Conservation (phyloP, 2,113 vertebrate species). For the Paraplagusia blochii region DNA sequence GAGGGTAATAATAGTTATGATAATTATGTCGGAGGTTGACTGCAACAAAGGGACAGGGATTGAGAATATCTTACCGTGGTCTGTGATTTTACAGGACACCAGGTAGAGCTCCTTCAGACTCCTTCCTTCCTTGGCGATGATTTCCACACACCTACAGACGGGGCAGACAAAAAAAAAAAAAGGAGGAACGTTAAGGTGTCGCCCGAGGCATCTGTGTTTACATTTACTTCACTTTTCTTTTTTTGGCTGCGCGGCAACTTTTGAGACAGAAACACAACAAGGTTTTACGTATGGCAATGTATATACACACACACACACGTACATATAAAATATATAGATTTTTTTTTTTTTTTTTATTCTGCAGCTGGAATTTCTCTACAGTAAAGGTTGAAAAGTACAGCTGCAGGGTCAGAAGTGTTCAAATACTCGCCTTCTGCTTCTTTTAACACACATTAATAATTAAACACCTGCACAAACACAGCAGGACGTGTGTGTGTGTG, state of each 20-base stretch:
- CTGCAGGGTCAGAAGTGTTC: constrained; percentile 51
- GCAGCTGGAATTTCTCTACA: constrained; percentile 12
- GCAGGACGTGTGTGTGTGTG: constrained; percentile 10
- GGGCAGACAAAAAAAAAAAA: constrained; percentile 62
- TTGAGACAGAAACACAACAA: constrained; percentile 14
- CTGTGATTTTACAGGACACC: constrained; percentile 98
- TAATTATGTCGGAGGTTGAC: constrained; percentile 51
- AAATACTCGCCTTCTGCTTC: constrained; percentile 42
- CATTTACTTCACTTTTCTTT: not conserved
- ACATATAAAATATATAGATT: too few relatives aligned
- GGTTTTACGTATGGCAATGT: not conserved
- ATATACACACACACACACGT: not conserved
- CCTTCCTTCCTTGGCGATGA: constrained; percentile 95
- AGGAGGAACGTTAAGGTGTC: constrained; percentile 32
- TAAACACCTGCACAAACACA: constrained; percentile 49
- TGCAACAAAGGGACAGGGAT: constrained; percentile 63
- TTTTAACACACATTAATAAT: constrained; percentile 64
- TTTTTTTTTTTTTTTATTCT: too few relatives aligned
- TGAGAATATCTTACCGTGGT: constrained; percentile 85
- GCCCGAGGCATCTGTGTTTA: not conserved
- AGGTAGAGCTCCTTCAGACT: constrained; percentile 97
- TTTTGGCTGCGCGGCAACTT: constrained; percentile 15
- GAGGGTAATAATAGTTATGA: constrained; percentile 52
- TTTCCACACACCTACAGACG: constrained; percentile 95
- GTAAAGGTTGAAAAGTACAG: constrained; percentile 57